Evolutionary conservation across 2,113 vertebrate species (phyloP).

Genomic region (Hydrochoerus hydrochaeris): DNA sequence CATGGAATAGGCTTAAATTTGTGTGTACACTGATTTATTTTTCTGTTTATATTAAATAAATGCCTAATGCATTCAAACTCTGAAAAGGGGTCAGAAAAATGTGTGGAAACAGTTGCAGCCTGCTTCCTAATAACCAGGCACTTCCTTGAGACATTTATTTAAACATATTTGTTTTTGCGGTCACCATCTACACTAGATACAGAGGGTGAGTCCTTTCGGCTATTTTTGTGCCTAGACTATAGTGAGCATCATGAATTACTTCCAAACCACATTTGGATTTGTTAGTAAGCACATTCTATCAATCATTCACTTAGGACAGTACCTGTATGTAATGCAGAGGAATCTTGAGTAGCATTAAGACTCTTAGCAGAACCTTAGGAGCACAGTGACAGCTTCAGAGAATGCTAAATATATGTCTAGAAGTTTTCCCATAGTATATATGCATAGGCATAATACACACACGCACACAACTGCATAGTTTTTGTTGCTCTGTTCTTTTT

Average conservation of each 20-base stretch:
- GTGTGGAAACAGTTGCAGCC: background rate
- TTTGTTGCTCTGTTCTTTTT: background rate
- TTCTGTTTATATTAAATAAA: background rate
- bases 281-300: background rate
- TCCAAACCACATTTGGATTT: background rate
- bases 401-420: background rate
- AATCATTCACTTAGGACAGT: background rate
- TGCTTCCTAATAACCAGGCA: background rate
- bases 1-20: background rate
- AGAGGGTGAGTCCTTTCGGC: background rate
- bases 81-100: background rate
- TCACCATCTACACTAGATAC: background rate
- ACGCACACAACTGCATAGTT: rapidly evolving
- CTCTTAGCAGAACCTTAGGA: no score
- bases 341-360: background rate
- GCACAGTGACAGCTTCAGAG: background rate
- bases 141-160: background rate
- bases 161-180: background rate
- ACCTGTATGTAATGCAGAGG: background rate
- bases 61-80: background rate
- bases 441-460: background rate
- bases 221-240: background rate
- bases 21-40: background rate
- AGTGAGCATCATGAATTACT: background rate
- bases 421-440: background rate